These are phyloP conservation scores for Eucidaris tribuloides DNA, from an alignment of 35 echinoderm and acorn worm species.

Conservation along the genomic window DNA sequence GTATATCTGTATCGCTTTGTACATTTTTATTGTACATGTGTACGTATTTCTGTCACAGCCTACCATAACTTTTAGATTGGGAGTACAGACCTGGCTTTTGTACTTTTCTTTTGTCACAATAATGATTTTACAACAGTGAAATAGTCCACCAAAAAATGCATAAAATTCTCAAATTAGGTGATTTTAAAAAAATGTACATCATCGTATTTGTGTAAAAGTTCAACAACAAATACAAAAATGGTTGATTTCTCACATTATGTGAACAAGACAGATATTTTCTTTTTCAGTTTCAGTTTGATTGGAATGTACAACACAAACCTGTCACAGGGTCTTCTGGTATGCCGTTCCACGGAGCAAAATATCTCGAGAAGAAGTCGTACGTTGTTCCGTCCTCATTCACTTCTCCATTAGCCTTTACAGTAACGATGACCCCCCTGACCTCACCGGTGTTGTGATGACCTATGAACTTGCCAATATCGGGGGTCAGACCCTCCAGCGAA, in stretches of 20 bases:
- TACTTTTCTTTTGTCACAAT: no score
- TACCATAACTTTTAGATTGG: no score
- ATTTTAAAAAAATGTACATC: no score
- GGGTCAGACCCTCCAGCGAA: conserved; percentile 68
- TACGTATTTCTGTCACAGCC: no score
- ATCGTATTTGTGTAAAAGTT: no score
- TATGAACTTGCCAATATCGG: conserved; percentile 65
- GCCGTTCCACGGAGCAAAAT: conserved; percentile 96
- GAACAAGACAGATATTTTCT: background rate
- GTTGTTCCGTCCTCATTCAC: conserved; percentile 53
- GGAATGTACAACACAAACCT: conserved; percentile 21
- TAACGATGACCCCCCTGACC: conserved; percentile 82
- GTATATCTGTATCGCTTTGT: no score
- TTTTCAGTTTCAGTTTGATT: background rate
- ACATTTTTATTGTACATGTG: no score
- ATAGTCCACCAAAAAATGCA: no score
- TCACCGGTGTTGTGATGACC: conserved; percentile 26
- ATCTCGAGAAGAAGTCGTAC: conserved; percentile 93
- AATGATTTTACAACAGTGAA: no score
- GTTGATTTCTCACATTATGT: background rate
- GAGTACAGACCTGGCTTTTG: no score
- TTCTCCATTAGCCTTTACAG: conserved; percentile 78
- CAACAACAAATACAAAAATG: background rate
- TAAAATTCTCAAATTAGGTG: no score
- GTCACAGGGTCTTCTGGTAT: conserved; percentile 93